A percentile compares a stretch with the other conserved stretches of the same genome.
Conservation (phyloP, 2,113 vertebrate genomes). For the Megatriorchis doriae region DNA sequence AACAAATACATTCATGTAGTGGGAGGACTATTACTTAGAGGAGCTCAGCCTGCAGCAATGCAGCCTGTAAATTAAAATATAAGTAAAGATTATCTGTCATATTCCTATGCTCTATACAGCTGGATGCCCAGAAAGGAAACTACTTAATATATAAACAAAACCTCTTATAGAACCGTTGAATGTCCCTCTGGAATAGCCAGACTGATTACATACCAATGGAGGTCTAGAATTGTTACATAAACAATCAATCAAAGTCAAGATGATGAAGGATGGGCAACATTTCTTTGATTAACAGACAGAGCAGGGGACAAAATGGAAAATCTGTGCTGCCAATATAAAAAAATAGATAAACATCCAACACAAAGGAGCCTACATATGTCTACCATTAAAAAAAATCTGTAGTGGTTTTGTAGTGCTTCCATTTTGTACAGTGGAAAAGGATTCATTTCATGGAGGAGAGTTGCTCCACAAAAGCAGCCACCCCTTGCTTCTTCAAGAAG, state of each 20-base stretch:
- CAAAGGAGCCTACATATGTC: not conserved
- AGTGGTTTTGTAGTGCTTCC: not conserved
- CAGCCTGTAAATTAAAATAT: conserved; percentile 30
- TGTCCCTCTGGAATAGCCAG: not conserved
- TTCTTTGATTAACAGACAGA: conserved; percentile 15
- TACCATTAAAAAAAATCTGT: not conserved
- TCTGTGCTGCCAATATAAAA: not conserved
- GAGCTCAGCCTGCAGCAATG: not conserved
- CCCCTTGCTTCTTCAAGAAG: not conserved
- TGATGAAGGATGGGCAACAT: conserved; percentile 19
- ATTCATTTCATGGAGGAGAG: not conserved
- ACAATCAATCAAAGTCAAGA: conserved; percentile 42
- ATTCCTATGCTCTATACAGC: not conserved
- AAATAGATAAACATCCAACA: not conserved
- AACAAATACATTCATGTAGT: not conserved
- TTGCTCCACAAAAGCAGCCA: not conserved
- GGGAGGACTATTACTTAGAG: not conserved
- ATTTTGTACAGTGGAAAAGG: not conserved
- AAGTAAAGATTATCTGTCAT: conserved; percentile 44
- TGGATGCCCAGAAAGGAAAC: conserved; percentile 14
- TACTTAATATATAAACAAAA: not conserved
- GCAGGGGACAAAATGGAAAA: not conserved
- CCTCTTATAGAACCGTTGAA: not conserved
- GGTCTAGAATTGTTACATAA: not conserved
- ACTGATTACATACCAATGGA: conserved; percentile 8